phyloP scores from a whole-genome alignment of 2,113 vertebrate species.

The Australoheros scitulus region DNA sequence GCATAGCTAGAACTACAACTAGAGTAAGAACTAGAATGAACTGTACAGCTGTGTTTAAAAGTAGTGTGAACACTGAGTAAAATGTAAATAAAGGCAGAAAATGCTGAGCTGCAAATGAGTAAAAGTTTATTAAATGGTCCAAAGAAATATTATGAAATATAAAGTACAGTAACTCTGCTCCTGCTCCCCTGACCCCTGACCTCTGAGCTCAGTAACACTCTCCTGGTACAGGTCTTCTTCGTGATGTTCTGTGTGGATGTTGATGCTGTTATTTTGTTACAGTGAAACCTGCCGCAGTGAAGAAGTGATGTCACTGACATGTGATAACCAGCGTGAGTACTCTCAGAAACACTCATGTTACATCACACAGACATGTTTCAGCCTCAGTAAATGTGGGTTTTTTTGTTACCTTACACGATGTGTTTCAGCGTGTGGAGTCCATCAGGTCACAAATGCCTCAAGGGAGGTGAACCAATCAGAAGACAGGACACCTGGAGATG shows the following conservation, averaged over 20 bases:
- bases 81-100: no score
- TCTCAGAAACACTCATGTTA: neutral
- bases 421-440: slow-evolving; percentile 86
- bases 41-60: no score
- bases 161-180: no score
- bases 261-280: slow-evolving; percentile 32
- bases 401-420: neutral
- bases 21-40: no score
- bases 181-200: neutral
- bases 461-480: neutral
- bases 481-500: neutral
- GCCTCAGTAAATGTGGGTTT: neutral
- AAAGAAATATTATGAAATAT: no score
- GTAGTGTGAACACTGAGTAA: no score
- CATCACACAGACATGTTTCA: neutral
- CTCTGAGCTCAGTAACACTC: neutral
- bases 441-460: neutral
- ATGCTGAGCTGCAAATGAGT: no score
- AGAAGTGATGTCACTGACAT: slow-evolving; percentile 80
- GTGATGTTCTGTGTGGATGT: neutral
- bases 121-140: no score
- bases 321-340: slow-evolving; percentile 85
- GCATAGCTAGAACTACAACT: neutral
- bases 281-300: slow-evolving; percentile 83
- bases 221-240: neutral